Conservation (phyloP, 2,888 invertebrate genomes). For the Malthinus flaveolus region DNA sequence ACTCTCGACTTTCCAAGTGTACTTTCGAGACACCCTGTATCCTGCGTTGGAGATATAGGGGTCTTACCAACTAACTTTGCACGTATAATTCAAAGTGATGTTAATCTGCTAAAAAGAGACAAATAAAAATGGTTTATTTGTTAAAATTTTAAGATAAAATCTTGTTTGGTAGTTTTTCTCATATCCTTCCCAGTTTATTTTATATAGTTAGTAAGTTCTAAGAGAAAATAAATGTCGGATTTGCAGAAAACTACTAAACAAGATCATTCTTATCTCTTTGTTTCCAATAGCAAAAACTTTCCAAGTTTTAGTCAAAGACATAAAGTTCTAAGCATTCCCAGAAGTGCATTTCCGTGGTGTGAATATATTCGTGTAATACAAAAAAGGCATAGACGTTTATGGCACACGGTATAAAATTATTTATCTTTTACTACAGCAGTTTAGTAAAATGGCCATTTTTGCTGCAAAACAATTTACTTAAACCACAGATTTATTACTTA, state of each 20-base stretch:
- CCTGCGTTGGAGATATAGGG: too few relatives aligned
- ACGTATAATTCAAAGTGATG: too few relatives aligned
- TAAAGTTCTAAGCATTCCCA: constrained; percentile 30
- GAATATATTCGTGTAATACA: constrained; percentile 32
- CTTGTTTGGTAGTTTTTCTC: background rate
- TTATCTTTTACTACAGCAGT: constrained; percentile 23
- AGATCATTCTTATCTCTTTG: constrained; percentile 27
- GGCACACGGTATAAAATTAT: constrained; percentile 30
- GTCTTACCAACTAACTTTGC: too few relatives aligned
- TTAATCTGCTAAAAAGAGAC: too few relatives aligned
- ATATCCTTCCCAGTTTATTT: background rate
- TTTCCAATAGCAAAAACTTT: constrained; percentile 29
- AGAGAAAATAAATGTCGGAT: constrained; percentile 23
- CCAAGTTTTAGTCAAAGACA: constrained; percentile 29
- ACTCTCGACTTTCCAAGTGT: too few relatives aligned
- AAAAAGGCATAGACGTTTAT: constrained; percentile 33
- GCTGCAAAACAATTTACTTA: constrained; percentile 5
- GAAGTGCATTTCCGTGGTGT: constrained; percentile 32
- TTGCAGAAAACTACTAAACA: constrained; percentile 18
- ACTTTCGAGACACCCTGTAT: too few relatives aligned
- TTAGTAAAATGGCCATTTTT: constrained; percentile 1
- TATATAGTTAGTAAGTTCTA: constrained; percentile 18
- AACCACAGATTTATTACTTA: background rate
- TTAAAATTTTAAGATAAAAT: too few relatives aligned
- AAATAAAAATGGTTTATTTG: too few relatives aligned